Conservation (phyloP, 2,113 vertebrate species). For the Microtus richardsoni region DNA sequence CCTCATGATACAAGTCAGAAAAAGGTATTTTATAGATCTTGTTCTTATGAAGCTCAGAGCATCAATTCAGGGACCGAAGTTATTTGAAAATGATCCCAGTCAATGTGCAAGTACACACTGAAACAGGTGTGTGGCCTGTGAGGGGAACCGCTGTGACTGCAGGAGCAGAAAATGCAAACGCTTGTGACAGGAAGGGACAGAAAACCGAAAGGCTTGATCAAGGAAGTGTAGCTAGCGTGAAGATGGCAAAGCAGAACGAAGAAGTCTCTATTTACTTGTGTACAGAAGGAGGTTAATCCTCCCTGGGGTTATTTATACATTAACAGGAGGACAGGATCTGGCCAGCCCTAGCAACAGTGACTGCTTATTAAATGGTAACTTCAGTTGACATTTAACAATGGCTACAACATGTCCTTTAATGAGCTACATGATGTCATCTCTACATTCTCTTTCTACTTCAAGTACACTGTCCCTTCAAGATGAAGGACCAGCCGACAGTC, state of each 20-base stretch:
- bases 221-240: neutral
- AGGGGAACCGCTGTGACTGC: no score
- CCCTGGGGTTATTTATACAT: neutral
- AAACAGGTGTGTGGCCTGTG: neutral
- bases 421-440: neutral
- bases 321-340: neutral
- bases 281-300: neutral
- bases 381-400: neutral
- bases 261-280: neutral
- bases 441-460: neutral
- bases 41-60: neutral
- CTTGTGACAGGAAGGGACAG: neutral
- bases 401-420: neutral
- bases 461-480: neutral
- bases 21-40: neutral
- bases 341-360: neutral
- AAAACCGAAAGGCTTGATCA: neutral
- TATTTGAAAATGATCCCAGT: neutral
- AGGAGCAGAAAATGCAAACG: neutral
- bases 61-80: neutral
- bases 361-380: neutral
- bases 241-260: neutral
- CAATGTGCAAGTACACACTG: neutral
- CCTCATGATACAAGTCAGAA: neutral
- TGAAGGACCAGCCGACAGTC: neutral